These are phyloP conservation scores for Elmis aenea DNA, from an alignment of 2,888 invertebrate species.

Conservation along the genomic window DNA sequence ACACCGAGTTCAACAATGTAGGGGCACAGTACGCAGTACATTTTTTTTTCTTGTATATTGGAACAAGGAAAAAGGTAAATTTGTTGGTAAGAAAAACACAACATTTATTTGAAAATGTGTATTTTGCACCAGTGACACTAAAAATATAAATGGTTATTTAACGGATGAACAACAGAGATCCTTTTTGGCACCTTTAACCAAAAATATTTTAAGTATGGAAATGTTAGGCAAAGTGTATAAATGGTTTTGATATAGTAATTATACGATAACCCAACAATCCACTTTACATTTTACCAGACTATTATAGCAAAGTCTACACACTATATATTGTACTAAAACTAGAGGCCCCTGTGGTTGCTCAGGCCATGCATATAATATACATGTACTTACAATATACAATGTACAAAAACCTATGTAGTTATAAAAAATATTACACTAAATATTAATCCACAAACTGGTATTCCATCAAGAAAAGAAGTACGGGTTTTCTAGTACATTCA, in stretches of 20 bases:
- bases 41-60: too few species aligned
- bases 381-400: slow-evolving; percentile 44
- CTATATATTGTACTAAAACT: slow-evolving; percentile 14
- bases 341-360: slow-evolving; percentile 10
- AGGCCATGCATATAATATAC: slow-evolving; percentile 21
- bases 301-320: slow-evolving; percentile 29
- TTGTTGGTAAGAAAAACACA: too few species aligned
- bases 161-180: slow-evolving; percentile 33
- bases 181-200: slow-evolving; percentile 39
- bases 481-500: slow-evolving; percentile 10
- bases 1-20: too few species aligned
- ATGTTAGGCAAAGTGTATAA: slow-evolving; percentile 12
- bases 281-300: slow-evolving; percentile 27
- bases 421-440: slow-evolving; percentile 45
- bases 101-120: too few species aligned
- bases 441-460: too few species aligned
- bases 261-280: slow-evolving; percentile 31
- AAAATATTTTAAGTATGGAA: slow-evolving; percentile 21
- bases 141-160: too few species aligned
- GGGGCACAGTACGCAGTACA: too few species aligned
- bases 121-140: too few species aligned
- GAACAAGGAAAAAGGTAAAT: too few species aligned
- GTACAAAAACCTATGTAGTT: slow-evolving; percentile 46
- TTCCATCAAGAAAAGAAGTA: background rate
- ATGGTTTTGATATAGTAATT: slow-evolving; percentile 5